phyloP scores from a whole-genome alignment of 2,113 vertebrate genomes.

The Eurypyga helias region DNA sequence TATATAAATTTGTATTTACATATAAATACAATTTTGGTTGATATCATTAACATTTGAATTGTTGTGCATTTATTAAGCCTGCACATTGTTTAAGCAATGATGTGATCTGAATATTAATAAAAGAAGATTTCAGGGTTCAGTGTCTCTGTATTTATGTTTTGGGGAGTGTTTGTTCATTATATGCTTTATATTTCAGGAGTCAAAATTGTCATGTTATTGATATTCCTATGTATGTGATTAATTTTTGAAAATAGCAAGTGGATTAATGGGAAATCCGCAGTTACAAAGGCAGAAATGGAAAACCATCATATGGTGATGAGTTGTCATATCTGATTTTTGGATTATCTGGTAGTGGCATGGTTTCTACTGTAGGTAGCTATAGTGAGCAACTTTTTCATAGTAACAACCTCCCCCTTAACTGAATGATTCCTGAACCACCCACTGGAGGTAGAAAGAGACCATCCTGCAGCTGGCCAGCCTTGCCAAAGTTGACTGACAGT shows the following conservation, averaged over 20 bases:
- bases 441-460: not conserved
- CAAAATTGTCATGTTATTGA: not conserved
- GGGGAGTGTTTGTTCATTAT: not conserved
- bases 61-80: slow-evolving; percentile 58
- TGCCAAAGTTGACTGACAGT: not conserved
- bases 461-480: not conserved
- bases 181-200: not conserved
- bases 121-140: slow-evolving; percentile 47
- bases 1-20: not conserved
- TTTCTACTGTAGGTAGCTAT: not conserved
- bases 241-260: not conserved
- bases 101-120: slow-evolving; percentile 48
- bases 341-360: not conserved
- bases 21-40: slow-evolving; percentile 63
- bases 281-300: not conserved
- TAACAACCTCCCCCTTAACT: not conserved
- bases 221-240: not conserved
- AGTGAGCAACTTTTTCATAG: not conserved
- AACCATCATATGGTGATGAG: not conserved
- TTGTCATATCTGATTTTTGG: not conserved
- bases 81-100: slow-evolving; percentile 43
- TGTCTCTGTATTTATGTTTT: not conserved
- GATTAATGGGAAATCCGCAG: not conserved
- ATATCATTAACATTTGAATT: slow-evolving; percentile 55
- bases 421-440: not conserved